Base-by-base conservation (phyloP, 2,113 vertebrate genomes). In the Phalacrocorax brasilianus region DNA sequence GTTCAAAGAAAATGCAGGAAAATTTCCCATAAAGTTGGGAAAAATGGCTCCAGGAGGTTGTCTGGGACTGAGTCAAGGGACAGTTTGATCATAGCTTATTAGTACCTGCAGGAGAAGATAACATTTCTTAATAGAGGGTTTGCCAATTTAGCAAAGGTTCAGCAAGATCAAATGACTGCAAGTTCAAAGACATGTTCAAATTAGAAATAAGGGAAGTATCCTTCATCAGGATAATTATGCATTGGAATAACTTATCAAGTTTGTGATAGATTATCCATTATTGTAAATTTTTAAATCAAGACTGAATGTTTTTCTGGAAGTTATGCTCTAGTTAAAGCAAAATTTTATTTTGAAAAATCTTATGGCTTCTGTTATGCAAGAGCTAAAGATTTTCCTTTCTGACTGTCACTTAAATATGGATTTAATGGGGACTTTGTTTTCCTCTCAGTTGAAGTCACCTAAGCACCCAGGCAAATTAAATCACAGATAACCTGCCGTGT, bases 91-190 rank as follows among this genome's bases (percentile, higher is more conserved):
- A 38, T 44, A 72, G 67, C 38, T 84, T 91, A 84, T 81, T 89
- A 40, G 11, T 84, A 30, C 92, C 90, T 84, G 44, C 55, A 81
- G 47, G 47, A 96, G 52, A 89, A 93, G 92, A 55, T 81, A 86
- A 72, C n/a, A 68, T 80, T 93, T 91, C 77, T 74, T 96, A 91
- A 87, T 82, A 72, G 44, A 89, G 47, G 70, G 14, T 70, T 87
- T 82, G 61, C 70, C 89, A 91, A 81, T 94, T 87, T 91, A 92
- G 80, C 61, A 92, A 81, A 95, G 47, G 81, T 95, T 89, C 66
- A 91, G 52, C 47, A 81, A 96, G 93, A 95, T 95, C 86, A 91
- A 96, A 91, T 95, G 89, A 63, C 65, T 95, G 23, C 44, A 95
- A 92, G 94, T 92, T 93, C 81, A 95, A 96, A 95, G 91, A 81